A percentile compares a stretch with the other conserved stretches of the same genome.
Conservation (phyloP, 1,140 invertebrate genomes). For the Drosophila tristis region DNA sequence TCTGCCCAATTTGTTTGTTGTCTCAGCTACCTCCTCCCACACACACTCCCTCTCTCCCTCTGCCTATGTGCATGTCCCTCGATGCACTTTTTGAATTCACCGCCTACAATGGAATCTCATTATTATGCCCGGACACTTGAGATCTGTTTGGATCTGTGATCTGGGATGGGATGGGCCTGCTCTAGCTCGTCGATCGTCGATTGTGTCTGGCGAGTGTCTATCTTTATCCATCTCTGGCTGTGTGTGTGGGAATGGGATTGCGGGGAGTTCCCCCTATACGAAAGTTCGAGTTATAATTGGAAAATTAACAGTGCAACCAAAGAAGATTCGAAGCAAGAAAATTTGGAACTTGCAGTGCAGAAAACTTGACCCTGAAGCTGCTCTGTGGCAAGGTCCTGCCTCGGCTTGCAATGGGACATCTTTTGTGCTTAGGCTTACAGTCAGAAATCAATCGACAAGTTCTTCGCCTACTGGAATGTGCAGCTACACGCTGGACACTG, state of each 20-base stretch:
- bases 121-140: slow-evolving; percentile 49
- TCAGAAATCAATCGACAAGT: too few species aligned
- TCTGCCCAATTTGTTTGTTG: slow-evolving; percentile 60
- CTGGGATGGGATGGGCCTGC: neutral
- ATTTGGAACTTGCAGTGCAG: too few species aligned
- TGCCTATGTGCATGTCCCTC: too few species aligned
- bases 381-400: too few species aligned
- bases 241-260: slow-evolving; percentile 42
- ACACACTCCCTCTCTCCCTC: too few species aligned
- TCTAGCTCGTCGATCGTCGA: neutral
- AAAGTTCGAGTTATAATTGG: slow-evolving; percentile 42
- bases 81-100: slow-evolving; percentile 41
- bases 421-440: too few species aligned
- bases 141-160: slow-evolving; percentile 11
- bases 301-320: slow-evolving; percentile 10
- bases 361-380: too few species aligned
- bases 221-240: slow-evolving; percentile 22
- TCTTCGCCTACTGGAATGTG: too few species aligned
- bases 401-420: too few species aligned
- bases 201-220: slow-evolving; percentile 43
- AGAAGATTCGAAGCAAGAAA: neutral
- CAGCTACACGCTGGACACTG: too few species aligned
- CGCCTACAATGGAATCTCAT: slow-evolving; percentile 54
- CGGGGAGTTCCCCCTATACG: slow-evolving; percentile 45
- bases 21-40: neutral